phyloP scores from a whole-genome alignment of 2,888 invertebrate genomes.

The Rhagophthalmus giganteus region DNA sequence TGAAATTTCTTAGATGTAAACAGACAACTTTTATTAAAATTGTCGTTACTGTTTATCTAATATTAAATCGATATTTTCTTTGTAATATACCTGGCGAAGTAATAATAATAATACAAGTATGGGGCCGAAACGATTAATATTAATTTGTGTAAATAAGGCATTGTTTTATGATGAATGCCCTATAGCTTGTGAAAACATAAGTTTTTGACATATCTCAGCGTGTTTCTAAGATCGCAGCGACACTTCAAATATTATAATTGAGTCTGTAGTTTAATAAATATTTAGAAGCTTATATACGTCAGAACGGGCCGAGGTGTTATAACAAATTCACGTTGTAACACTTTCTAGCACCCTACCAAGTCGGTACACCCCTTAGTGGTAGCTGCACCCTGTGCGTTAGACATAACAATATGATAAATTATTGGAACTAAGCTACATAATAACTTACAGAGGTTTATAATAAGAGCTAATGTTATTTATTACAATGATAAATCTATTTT shows the following conservation, averaged over 20 bases:
- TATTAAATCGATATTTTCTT: too few species aligned
- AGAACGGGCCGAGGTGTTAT: conserved; percentile 34
- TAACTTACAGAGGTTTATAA: too few species aligned
- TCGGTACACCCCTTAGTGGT: conserved; percentile 18
- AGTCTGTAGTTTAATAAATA: conserved; percentile 30
- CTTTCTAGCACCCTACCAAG: conserved; percentile 24
- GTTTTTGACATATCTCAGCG: conserved; percentile 26
- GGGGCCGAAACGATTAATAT: too few species aligned
- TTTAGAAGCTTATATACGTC: conserved; percentile 33
- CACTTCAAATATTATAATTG: conserved; percentile 22
- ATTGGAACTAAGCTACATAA: conserved; percentile 6
- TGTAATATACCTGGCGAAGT: too few species aligned
- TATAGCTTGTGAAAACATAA: conserved; percentile 5
- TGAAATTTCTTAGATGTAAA: too few species aligned
- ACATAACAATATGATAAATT: conserved; percentile 21
- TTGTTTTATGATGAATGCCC: conserved; percentile 2
- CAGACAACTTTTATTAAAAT: too few species aligned
- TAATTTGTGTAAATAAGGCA: conserved; percentile 13
- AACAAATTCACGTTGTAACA: conserved; percentile 35
- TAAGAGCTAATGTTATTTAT: too few species aligned
- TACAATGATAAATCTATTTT: too few species aligned
- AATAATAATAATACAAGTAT: too few species aligned
- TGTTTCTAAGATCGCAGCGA: too few species aligned
- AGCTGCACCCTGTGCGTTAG: conserved; percentile 13
- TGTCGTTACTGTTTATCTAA: too few species aligned